These are phyloP conservation scores for Drosophila tsacasi DNA, from an alignment of 1,140 invertebrate genomes.

Conservation along the genomic window DNA sequence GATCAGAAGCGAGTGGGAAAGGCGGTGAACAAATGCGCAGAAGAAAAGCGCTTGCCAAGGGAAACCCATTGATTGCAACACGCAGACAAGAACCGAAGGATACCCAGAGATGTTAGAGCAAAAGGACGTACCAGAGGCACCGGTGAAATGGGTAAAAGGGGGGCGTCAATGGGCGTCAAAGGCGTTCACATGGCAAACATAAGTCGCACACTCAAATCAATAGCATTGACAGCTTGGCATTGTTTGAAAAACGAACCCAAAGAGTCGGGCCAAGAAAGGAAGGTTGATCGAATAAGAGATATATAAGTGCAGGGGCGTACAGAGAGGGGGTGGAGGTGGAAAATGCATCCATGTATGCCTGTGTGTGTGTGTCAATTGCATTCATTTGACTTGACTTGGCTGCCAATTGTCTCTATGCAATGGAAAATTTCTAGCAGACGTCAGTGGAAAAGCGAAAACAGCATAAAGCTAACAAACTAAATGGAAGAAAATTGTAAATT, in stretches of 20 bases:
- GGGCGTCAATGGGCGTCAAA: slow-evolving; percentile 32
- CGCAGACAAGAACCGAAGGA: slow-evolving; percentile 40
- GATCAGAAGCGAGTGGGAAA: slow-evolving; percentile 23
- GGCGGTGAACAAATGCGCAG: slow-evolving; percentile 24
- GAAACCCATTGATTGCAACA: slow-evolving; percentile 69
- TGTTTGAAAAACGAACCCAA: slow-evolving; percentile 53
- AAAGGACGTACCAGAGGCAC: not conserved
- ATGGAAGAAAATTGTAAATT: slow-evolving; percentile 35
- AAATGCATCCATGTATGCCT: slow-evolving; percentile 2
- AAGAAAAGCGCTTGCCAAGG: slow-evolving; percentile 36
- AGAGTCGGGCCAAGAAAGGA: slow-evolving; percentile 34
- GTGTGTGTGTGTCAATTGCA: slow-evolving; percentile 65
- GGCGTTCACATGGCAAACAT: slow-evolving; percentile 79
- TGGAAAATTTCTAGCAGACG: slow-evolving; percentile 70
- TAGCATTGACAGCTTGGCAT: slow-evolving; percentile 75
- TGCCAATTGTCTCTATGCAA: slow-evolving; percentile 75
- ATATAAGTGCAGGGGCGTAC: slow-evolving; percentile 5
- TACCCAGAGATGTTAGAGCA: slow-evolving; percentile 13
- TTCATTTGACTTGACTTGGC: slow-evolving; percentile 79
- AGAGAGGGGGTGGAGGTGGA: not conserved
- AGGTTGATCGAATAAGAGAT: slow-evolving; percentile 43
- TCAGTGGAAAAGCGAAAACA: slow-evolving; percentile 55
- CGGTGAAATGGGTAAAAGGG: slow-evolving; percentile 1
- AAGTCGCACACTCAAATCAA: slow-evolving; percentile 79
- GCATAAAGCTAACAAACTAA: slow-evolving; percentile 28